Base-by-base conservation (phyloP, 2,113 vertebrate genomes). In the Tamias sibiricus region DNA sequence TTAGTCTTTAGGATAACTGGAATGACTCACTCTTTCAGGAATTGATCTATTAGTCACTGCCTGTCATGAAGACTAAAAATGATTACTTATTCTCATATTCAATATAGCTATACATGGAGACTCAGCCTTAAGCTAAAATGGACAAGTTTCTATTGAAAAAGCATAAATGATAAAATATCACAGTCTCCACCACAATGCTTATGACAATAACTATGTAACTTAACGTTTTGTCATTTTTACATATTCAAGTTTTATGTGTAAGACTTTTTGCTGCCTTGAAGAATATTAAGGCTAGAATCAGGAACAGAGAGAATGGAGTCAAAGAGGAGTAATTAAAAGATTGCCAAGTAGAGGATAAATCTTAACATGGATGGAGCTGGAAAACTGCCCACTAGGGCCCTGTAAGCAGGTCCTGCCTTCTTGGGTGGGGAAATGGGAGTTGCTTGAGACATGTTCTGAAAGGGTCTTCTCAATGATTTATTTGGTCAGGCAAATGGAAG, bases 21-120 rank as follows among this genome's bases (percentile, higher is more conserved):
- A 80, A 20, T 47, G 66, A 85, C 42, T 94, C 74, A 62, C 49
- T 77, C 22, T 32, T 83, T 59, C 20, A 2, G 71, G 59, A 44
- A 86, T 16, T 72, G 62, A 64, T n/a, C 44, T 49, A 59, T 85
- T 87, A 69, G 49, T 92, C 59, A 28, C 72, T 96, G 69, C 66
- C 82, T 84, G 47, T 64, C 64, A 26, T 44, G 57, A 92, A 94
- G 28, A 9, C 94, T 94, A 76, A 89, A 93, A 81, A n/a, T 22
- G 24, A 87, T 91, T 76, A 49, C 13, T 47, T 84, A 52, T 82
- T 84, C 77, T 91, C 16, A 12, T 52, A 30, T 86, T 89, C 59
- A 82, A 11, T 35, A 14, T 24, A 87, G 69, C 64, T 90, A 40
- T 76, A 85, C 28, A 42, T 19, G 37, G 49, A 96, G 17, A 71